Percentiles rank a stretch among this genome's conserved stretches.
phyloP scores from a whole-genome alignment of 2,113 vertebrate species.

The Lepus europaeus region DNA sequence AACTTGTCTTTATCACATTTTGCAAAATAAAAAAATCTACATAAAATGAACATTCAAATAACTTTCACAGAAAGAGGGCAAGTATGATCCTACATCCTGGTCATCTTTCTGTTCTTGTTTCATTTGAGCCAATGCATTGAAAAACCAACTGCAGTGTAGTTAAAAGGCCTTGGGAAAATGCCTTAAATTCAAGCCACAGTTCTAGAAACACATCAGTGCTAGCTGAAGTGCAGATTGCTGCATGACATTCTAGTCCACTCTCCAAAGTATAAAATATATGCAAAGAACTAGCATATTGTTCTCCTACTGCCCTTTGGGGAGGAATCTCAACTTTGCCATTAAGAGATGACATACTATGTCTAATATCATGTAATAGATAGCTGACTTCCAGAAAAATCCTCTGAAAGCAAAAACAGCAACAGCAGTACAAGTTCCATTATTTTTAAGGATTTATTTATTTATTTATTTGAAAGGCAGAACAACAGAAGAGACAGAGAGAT shows the following conservation, averaged over 20 bases:
- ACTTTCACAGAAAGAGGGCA: neutral
- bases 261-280: neutral
- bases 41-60: neutral
- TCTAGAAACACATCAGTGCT: neutral
- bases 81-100: neutral
- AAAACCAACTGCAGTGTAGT: neutral
- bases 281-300: neutral
- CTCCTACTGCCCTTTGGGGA: neutral
- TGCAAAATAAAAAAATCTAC: neutral
- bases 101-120: neutral
- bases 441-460: neutral
- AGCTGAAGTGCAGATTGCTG: neutral
- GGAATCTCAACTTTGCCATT: neutral
- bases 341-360: neutral
- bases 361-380: neutral
- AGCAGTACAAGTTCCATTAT: neutral
- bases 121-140: neutral
- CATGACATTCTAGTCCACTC: neutral
- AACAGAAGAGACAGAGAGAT: no score
- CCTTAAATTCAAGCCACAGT: neutral
- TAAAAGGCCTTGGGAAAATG: neutral
- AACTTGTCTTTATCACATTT: neutral
- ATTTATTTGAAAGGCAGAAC: no score
- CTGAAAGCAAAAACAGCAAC: neutral
- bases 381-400: neutral